Evolutionary conservation across 2,113 vertebrate genomes (phyloP), one percentile per base, ranked within the genome.

Genomic region (Phylloscopus trochilus): DNA sequence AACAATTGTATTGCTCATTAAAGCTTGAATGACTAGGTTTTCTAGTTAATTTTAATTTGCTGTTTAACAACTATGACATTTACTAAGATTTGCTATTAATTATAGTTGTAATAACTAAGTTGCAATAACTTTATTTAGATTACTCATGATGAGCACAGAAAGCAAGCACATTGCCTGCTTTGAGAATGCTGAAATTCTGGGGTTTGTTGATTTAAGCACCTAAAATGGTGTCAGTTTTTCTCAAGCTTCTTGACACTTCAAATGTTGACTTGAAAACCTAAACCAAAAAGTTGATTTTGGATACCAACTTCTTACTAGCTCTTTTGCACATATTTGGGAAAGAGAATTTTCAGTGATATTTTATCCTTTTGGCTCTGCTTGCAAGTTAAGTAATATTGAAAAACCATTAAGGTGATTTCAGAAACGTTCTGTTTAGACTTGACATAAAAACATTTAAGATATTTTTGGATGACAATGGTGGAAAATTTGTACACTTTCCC

Each of bases 371-470:
- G 93, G 82, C 72, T 93, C 78, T 70, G 49, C 51, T 89, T 80
- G 43, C 55, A 83, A 87, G 41, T 55, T 35, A 78, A 76, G 75
- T 55, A 64, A 93, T 75, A 88, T 52, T 91, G 88, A 97, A 96
- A 96, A 96, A 91, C 89, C 84, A 91, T 94, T 87, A 83, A 51
- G 16, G n/a, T 88, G 83, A 70, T 95, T 91, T 95, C 75, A 95
- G 90, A 95, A 93, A 60, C 5, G 1, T 64, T 93, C 68, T 94
- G 37, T 78, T 96, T 86, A 90, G 83, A 33, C 64, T 88, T 88
- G 39, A 70, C 13, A 52, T 41, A 75, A 87, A 94, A 92, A 30
- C 37, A 70, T 90, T 81, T 81, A 23, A 94, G 96, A 46, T 86
- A 83, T 81, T 95, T 95, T 78, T 95, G 88, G 76, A 96, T 92